Percentiles rank a stretch among this genome's conserved stretches.
phyloP scores from a whole-genome alignment of 1,140 invertebrate genomes.

The Anagrus nilaparvatae region DNA sequence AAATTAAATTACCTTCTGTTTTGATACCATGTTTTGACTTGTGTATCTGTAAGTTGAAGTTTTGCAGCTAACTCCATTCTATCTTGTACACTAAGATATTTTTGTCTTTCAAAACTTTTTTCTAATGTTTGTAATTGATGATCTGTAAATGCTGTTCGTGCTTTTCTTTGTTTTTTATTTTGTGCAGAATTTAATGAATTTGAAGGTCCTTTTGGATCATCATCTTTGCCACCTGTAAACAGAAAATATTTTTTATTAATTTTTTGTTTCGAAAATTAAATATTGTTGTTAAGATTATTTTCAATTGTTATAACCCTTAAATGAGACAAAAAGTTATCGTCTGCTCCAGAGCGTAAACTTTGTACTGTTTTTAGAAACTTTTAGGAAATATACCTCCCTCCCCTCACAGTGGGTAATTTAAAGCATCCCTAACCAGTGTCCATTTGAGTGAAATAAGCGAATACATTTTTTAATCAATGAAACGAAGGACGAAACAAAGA shows the following conservation, averaged over 20 bases:
- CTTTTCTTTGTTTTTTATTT: conserved; percentile 92
- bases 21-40: conserved; percentile 99
- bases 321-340: no score
- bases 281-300: no score
- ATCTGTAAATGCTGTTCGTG: conserved; percentile 96
- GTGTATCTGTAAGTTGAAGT: conserved; percentile 91
- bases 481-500: no score
- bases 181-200: conserved; percentile 47
- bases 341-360: no score
- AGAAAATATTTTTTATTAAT: conserved; percentile 2
- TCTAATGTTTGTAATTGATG: conserved; percentile 94
- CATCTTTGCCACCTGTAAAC: conserved; percentile 37
- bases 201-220: conserved; percentile 38
- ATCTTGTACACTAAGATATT: conserved; percentile 97
- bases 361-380: no score
- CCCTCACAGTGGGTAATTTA: no score
- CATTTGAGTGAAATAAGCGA: no score
- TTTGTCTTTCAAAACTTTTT: conserved; percentile 95
- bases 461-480: no score
- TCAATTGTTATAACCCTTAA: no score
- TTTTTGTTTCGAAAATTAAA: neutral
- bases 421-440: no score
- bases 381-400: no score
- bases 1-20: conserved; percentile 95
- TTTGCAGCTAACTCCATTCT: conserved; percentile 96